A percentile compares a stretch with the other conserved stretches of the same genome.
phyloP scores from a whole-genome alignment of 2,113 vertebrate genomes.

The Lepisosteus osseus region DNA sequence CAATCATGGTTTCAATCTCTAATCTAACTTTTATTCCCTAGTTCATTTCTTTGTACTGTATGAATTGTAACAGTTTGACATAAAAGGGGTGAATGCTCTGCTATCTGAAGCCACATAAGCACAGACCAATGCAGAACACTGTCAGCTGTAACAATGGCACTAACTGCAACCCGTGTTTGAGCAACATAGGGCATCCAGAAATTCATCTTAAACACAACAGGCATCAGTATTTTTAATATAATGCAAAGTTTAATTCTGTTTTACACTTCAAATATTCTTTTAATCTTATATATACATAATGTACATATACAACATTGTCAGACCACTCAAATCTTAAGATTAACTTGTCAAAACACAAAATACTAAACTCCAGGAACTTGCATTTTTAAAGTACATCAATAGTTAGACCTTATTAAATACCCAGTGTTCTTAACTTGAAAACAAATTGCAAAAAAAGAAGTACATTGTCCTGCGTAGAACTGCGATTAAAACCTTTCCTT shows the following conservation, averaged over 20 bases:
- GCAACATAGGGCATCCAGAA: no score
- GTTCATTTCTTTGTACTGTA: neutral
- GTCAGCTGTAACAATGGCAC: neutral
- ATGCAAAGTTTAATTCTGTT: slow-evolving; percentile 45
- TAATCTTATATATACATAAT: slow-evolving; percentile 53
- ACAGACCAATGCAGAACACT: no score
- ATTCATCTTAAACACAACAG: neutral
- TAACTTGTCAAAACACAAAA: slow-evolving; percentile 27
- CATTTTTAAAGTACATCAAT: slow-evolving; percentile 21
- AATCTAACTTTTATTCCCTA: neutral
- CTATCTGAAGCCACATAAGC: no score
- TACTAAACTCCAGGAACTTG: slow-evolving; percentile 24
- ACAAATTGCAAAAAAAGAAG: slow-evolving; percentile 16
- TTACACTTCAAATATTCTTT: slow-evolving; percentile 41
- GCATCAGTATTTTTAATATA: slow-evolving; percentile 16
- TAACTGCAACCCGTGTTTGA: neutral
- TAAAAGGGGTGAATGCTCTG: neutral
- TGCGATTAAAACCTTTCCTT: slow-evolving; percentile 12
- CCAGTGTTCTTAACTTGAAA: slow-evolving; percentile 44
- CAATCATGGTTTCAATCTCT: neutral
- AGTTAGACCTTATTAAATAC: slow-evolving; percentile 24
- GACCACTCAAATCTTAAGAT: slow-evolving; percentile 27
- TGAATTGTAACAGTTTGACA: neutral
- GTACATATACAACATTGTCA: slow-evolving; percentile 39
- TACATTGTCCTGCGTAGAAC: slow-evolving; percentile 9